A percentile compares a stretch with the other conserved stretches of the same genome.
Conservation (phyloP, 2,888 invertebrate species). For the Psylliodes chrysocephalus region DNA sequence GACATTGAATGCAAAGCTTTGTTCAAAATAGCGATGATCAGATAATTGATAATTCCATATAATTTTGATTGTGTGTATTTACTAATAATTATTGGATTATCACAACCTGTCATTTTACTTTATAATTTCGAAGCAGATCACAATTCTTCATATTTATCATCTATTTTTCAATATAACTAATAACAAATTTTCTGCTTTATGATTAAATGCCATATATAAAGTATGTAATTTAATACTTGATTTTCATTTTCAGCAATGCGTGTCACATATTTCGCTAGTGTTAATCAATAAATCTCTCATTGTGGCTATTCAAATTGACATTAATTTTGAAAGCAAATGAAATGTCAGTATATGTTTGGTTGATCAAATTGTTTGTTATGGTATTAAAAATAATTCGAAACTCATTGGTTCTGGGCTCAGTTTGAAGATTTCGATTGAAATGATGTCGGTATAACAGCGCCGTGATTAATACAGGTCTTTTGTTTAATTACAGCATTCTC, state of each 20-base stretch:
- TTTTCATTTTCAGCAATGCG: neutral
- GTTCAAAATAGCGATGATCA: too few species aligned
- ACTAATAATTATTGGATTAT: too few species aligned
- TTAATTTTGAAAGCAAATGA: slow-evolving; percentile 18
- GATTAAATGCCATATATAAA: neutral
- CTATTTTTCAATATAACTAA: too few species aligned
- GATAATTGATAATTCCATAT: too few species aligned
- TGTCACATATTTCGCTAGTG: slow-evolving; percentile 2
- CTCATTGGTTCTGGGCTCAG: slow-evolving; percentile 4
- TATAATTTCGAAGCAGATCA: too few species aligned
- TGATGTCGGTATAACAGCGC: slow-evolving; percentile 9
- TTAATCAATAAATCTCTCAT: slow-evolving; percentile 14
- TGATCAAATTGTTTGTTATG: slow-evolving; percentile 29
- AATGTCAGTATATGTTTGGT: slow-evolving; percentile 16
- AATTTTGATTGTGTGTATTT: too few species aligned
- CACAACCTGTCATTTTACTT: too few species aligned
- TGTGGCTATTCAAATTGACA: slow-evolving; percentile 18
- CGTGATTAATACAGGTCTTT: slow-evolving; percentile 17
- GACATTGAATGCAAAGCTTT: too few species aligned
- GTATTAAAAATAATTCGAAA: slow-evolving; percentile 29
- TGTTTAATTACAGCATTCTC: slow-evolving; percentile 22
- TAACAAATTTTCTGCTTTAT: too few species aligned
- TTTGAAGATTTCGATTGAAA: slow-evolving; percentile 18
- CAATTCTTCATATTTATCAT: too few species aligned
- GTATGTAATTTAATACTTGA: neutral